Conservation (phyloP, 2,113 vertebrate genomes). For the Pungitius pungitius region DNA sequence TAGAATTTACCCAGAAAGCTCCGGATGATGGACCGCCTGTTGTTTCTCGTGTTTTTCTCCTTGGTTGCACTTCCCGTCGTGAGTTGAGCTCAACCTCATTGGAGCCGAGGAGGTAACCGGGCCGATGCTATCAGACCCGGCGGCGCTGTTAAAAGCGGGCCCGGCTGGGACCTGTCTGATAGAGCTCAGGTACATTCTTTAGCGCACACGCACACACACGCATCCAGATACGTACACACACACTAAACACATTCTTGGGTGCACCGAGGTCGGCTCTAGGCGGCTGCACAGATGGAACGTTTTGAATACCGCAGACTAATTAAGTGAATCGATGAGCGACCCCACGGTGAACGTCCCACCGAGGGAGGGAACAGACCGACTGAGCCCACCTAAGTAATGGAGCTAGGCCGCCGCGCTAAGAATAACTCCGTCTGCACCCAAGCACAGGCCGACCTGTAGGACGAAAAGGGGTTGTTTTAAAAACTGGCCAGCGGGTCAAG, state of each 20-base stretch:
- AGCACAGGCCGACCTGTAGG: conserved; percentile 15
- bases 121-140: conserved; percentile 12
- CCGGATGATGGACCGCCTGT: too few relatives aligned
- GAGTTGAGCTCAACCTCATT: conserved; percentile 16
- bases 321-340: conserved; percentile 70
- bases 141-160: conserved; percentile 38
- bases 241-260: conserved; percentile 11
- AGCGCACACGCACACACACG: not conserved
- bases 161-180: conserved; percentile 45
- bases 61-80: too few relatives aligned
- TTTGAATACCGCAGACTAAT: conserved; percentile 71
- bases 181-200: conserved; percentile 17
- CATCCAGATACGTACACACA: not conserved
- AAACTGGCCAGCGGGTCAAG: not conserved
- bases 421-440: conserved; percentile 25
- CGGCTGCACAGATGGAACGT: conserved; percentile 47
- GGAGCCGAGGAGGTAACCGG: not conserved
- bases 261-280: conserved; percentile 38
- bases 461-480: conserved; percentile 12
- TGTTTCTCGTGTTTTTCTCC: too few relatives aligned
- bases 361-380: conserved; percentile 4
- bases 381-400: conserved; percentile 43
- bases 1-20: too few relatives aligned
- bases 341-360: conserved; percentile 38
- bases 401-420: conserved; percentile 34